Percentiles rank a stretch among this genome's conserved stretches.
Evolutionary conservation across 2,888 invertebrate genomes (phyloP).

Genomic region (Epistrophe eligans): DNA sequence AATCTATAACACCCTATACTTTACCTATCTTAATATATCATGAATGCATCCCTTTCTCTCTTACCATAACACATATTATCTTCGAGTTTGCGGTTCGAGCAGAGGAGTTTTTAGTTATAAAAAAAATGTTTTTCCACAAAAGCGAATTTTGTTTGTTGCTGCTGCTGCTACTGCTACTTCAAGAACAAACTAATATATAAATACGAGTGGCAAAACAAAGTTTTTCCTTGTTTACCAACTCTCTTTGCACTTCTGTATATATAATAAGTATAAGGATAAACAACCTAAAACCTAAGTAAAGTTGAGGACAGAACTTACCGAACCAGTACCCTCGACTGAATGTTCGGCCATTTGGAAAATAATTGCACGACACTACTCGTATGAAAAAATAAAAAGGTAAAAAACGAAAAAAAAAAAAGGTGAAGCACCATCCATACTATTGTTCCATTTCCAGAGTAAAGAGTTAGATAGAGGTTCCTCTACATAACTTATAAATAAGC

Average conservation of each 20-base stretch:
- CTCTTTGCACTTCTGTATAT: conserved; percentile 32
- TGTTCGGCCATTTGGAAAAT: conserved; percentile 70
- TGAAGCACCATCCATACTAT: too few species aligned
- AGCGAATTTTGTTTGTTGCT: conserved; percentile 41
- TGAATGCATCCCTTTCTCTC: conserved; percentile 3
- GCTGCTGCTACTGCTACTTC: conserved; percentile 14
- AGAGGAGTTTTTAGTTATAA: background rate
- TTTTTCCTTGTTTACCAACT: conserved; percentile 69
- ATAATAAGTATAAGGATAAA: conserved; percentile 55
- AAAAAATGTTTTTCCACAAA: conserved; percentile 31
- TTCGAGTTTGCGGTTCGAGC: conserved; percentile 25
- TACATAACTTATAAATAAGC: background rate
- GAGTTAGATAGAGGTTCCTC: too few species aligned
- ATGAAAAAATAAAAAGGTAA: background rate
- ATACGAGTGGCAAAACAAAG: conserved; percentile 67
- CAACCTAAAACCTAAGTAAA: conserved; percentile 56
- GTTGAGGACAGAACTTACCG: conserved; percentile 70
- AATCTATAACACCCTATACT: background rate
- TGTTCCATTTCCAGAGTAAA: background rate
- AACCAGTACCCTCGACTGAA: conserved; percentile 70
- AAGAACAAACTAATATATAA: conserved; percentile 63
- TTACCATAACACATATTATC: conserved; percentile 46
- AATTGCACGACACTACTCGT: conserved; percentile 29
- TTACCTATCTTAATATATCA: background rate
- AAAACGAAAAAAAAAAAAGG: conserved; percentile 5